Evolutionary conservation across 1,140 invertebrate species (phyloP).

Genomic region (Thaumatotibia leucotreta): DNA sequence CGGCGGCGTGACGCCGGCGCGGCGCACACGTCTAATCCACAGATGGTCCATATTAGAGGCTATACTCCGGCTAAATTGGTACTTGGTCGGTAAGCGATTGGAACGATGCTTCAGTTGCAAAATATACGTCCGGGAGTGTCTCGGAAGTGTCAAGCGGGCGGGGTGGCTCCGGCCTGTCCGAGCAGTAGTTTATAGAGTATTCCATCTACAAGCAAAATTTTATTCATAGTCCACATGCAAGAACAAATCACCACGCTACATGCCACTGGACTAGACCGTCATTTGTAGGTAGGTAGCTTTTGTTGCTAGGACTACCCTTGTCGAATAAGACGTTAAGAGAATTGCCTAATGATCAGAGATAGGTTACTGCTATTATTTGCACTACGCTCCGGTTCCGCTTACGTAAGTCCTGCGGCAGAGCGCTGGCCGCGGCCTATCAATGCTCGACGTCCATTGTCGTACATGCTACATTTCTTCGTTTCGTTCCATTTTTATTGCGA

Average conservation of each 20-base stretch:
- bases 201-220: neutral
- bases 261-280: neutral
- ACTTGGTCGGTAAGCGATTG: neutral
- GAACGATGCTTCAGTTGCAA: constrained; percentile 15
- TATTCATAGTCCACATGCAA: neutral
- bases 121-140: constrained; percentile 24
- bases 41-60: no score
- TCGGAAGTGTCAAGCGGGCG: constrained; percentile 43
- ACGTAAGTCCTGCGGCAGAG: constrained; percentile 45
- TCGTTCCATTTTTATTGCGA: constrained; percentile 32
- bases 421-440: constrained; percentile 19
- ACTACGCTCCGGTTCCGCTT: constrained; percentile 23
- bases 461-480: constrained; percentile 38
- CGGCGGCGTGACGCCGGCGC: no score
- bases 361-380: neutral
- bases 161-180: constrained; percentile 1
- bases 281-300: neutral
- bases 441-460: constrained; percentile 32
- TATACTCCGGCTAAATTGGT: no score
- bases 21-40: no score
- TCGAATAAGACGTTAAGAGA: neutral
- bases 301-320: neutral
- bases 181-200: neutral
- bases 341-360: neutral
- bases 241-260: neutral